phyloP scores from a whole-genome alignment of 2,797 vertebrate genomes.

The Geotrypetes seraphini region DNA sequence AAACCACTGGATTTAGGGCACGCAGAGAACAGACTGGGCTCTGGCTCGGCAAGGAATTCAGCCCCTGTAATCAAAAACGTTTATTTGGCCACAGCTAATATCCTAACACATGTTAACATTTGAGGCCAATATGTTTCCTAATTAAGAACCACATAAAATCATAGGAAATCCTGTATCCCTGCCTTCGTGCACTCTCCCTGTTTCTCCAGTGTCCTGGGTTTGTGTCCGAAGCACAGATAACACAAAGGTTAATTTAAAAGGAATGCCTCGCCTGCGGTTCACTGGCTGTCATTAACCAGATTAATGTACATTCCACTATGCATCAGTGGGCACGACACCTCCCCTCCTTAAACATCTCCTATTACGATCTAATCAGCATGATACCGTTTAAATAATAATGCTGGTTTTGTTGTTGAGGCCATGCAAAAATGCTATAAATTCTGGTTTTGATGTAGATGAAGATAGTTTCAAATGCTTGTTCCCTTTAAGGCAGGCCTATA shows the following conservation, averaged over 20 bases:
- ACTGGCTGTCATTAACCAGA: constrained; percentile 53
- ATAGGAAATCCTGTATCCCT: constrained; percentile 66
- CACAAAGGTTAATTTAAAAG: constrained; percentile 45
- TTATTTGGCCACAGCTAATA: constrained; percentile 79
- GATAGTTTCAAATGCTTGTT: too few relatives aligned
- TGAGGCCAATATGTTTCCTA: constrained; percentile 76
- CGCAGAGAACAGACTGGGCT: constrained; percentile 76
- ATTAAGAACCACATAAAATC: constrained; percentile 82
- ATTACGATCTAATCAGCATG: constrained; percentile 55
- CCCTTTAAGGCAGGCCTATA: constrained; percentile 21
- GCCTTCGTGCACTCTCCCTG: constrained; percentile 47
- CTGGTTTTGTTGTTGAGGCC: constrained; percentile 27
- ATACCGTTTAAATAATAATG: constrained; percentile 30
- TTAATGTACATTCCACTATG: constrained; percentile 51
- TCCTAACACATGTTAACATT: constrained; percentile 82
- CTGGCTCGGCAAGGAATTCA: constrained; percentile 67
- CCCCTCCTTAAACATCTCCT: constrained; percentile 45
- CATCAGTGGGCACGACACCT: constrained; percentile 35
- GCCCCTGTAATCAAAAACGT: constrained; percentile 88
- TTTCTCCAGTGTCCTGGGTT: constrained; percentile 38
- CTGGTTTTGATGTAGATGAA: constrained; percentile 38
- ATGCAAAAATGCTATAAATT: constrained; percentile 34
- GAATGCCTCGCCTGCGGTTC: constrained; percentile 54
- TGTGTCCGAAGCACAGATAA: constrained; percentile 35
- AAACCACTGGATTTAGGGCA: constrained; percentile 75